A percentile compares a stretch with the other conserved stretches of the same genome.
Evolutionary conservation across 2,888 invertebrate species (phyloP).

Genomic region (Limnephilus marmoratus): DNA sequence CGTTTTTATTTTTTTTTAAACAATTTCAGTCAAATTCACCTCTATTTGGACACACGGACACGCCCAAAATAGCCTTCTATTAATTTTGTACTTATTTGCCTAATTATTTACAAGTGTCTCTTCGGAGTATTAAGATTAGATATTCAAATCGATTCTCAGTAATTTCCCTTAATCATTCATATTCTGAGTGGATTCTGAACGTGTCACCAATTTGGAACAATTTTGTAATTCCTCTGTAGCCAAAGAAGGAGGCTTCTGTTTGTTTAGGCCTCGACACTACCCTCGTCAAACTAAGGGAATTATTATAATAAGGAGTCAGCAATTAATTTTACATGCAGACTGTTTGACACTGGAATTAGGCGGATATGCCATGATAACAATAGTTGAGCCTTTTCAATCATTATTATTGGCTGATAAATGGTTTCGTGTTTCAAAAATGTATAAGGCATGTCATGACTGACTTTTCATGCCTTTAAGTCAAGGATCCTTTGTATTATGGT

Average conservation of each 20-base stretch:
- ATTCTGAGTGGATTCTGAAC: background rate
- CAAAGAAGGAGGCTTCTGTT: background rate
- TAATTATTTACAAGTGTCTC: background rate
- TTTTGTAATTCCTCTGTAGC: background rate
- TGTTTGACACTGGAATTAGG: background rate
- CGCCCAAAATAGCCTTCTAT: too few species aligned
- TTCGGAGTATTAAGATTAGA: background rate
- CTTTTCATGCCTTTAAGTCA: too few species aligned
- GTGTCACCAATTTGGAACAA: background rate
- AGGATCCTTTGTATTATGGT: too few species aligned
- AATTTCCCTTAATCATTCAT: background rate
- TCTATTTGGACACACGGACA: too few species aligned
- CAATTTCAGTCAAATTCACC: too few species aligned
- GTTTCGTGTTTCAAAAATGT: background rate
- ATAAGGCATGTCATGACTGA: background rate
- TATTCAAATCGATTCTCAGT: background rate
- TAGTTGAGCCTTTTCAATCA: background rate
- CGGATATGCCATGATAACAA: background rate
- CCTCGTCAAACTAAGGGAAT: constrained; percentile 2
- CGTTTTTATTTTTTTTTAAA: too few species aligned
- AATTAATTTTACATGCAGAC: background rate
- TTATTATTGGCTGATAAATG: background rate
- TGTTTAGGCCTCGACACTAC: background rate
- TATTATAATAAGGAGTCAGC: background rate
- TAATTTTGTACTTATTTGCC: background rate